Evolutionary conservation across 2,797 vertebrate genomes (phyloP), one percentile per base, ranked within the genome.

Genomic region (Rhabdomys pumilio): DNA sequence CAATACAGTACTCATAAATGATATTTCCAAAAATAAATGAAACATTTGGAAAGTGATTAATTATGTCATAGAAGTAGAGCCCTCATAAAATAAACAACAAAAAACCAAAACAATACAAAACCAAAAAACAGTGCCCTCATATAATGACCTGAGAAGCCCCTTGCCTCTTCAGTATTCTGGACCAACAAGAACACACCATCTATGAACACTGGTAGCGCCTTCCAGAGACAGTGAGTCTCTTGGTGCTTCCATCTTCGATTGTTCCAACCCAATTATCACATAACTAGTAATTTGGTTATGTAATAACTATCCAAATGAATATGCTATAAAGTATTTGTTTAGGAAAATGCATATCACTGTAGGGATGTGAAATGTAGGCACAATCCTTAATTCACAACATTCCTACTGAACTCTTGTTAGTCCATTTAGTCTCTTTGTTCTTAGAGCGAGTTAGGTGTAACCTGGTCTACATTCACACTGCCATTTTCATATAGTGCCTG

Each of bases 241-340:
- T 59, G n/a, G 11, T 6, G 1, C 34, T 44, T 53, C 53, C 22
- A 34, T 38, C 31, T 65, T 65, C 57, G 31, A 65, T n/a, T 94
- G 72, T 24, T n/a, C 38, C 7, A 41, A 47, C 13, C 17, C 69
- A 38, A 4, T 72, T 97, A 90, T 38, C 2, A 26, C 82, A 63
- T 84, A 53, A 65, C 11, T 31, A n/a, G 22, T 83, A 89, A 55
- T 3, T 91, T 72, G 61, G 17, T 83, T 80, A 83, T 50, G 86
- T 55, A 55, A 77, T 76, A 57, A 92, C 38, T 75, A 80, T 77
- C 88, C n/a, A 89, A 57, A 59, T 55, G 65, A 53, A 47, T 81
- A 29, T 93, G 89, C 61, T 93, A 1, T 92, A 86, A 95, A 65
- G 76, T 81, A 95, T 67, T 59, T 89, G 7, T 53, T 4, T 26